These are phyloP conservation scores for Ichneumoninae sp. DNA, from an alignment of 2,888 invertebrate species.

Conservation along the genomic window DNA sequence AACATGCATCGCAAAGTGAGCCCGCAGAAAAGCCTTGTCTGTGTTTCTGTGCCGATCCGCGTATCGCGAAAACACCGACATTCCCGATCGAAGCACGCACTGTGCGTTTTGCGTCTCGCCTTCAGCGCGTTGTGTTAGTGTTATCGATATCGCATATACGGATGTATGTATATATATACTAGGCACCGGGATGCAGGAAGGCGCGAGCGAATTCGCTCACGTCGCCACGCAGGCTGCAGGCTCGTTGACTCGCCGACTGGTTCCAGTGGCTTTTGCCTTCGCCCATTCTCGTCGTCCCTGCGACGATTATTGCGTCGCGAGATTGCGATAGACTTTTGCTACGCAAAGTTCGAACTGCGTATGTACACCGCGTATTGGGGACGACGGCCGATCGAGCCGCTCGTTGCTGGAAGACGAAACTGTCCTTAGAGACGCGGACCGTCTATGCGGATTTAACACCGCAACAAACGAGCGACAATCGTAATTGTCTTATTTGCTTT, in stretches of 20 bases:
- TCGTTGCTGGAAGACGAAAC: constrained; percentile 43
- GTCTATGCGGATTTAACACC: constrained; percentile 28
- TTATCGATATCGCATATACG: not conserved
- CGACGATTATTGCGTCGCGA: constrained; percentile 60
- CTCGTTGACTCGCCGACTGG: constrained; percentile 40
- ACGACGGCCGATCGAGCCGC: constrained; percentile 41
- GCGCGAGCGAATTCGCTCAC: constrained; percentile 52
- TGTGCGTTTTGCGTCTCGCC: not conserved
- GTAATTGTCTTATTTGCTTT: no score
- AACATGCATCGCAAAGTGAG: not conserved
- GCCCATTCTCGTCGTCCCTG: constrained; percentile 43
- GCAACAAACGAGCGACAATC: no score
- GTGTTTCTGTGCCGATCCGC: constrained; percentile 13
- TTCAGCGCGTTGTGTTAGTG: not conserved
- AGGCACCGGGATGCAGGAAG: constrained; percentile 29
- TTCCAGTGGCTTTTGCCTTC: constrained; percentile 13
- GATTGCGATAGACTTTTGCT: constrained; percentile 32
- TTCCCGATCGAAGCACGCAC: constrained; percentile 27
- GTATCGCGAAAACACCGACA: constrained; percentile 20
- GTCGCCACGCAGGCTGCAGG: constrained; percentile 63
- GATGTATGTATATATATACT: constrained; percentile 7
- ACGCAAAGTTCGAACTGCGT: not conserved
- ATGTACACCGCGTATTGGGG: not conserved
- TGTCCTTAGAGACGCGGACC: constrained; percentile 9
- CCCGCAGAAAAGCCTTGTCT: constrained; percentile 38